Percentiles rank a stretch among this genome's conserved stretches.
Evolutionary conservation across 2,888 invertebrate genomes (phyloP).

Genomic region (Amorpha juglandis): DNA sequence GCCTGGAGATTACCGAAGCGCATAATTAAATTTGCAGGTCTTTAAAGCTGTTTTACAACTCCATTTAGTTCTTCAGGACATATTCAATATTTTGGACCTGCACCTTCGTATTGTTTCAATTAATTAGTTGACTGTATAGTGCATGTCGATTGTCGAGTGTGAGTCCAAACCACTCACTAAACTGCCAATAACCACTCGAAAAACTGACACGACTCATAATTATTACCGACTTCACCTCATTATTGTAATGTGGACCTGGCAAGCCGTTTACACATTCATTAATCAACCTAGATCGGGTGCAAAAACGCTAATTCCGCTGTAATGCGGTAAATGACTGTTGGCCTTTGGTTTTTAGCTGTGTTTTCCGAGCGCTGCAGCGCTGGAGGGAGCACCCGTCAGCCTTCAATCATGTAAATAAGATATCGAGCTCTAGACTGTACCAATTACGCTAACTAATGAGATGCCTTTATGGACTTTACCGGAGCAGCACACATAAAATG

Average conservation of each 20-base stretch:
- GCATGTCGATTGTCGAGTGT: too few species aligned
- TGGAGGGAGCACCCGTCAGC: slow-evolving; percentile 32
- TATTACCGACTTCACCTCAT: slow-evolving; percentile 11
- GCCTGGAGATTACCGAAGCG: too few species aligned
- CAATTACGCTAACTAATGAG: slow-evolving; percentile 53
- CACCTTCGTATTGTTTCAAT: too few species aligned
- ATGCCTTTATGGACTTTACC: slow-evolving; percentile 49
- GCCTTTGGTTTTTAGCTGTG: slow-evolving; percentile 20
- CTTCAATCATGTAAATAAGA: slow-evolving; percentile 50
- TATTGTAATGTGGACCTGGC: slow-evolving; percentile 4
- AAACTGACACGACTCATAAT: neutral
- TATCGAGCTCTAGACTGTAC: slow-evolving; percentile 40
- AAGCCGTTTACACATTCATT: slow-evolving; percentile 10
- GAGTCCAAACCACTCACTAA: neutral
- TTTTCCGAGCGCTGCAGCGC: neutral
- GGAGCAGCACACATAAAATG: slow-evolving; percentile 40
- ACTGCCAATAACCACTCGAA: neutral
- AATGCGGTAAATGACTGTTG: slow-evolving; percentile 15
- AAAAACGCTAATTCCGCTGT: slow-evolving; percentile 13
- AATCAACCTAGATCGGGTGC: slow-evolving; percentile 9
- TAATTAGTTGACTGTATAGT: too few species aligned
- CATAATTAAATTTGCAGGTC: too few species aligned
- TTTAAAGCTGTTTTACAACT: too few species aligned
- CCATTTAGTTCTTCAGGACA: too few species aligned
- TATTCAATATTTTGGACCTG: too few species aligned